Evolutionary conservation across 2,888 invertebrate species (phyloP), one percentile per base, ranked within the genome.

Genomic region (Xylocampa areola): DNA sequence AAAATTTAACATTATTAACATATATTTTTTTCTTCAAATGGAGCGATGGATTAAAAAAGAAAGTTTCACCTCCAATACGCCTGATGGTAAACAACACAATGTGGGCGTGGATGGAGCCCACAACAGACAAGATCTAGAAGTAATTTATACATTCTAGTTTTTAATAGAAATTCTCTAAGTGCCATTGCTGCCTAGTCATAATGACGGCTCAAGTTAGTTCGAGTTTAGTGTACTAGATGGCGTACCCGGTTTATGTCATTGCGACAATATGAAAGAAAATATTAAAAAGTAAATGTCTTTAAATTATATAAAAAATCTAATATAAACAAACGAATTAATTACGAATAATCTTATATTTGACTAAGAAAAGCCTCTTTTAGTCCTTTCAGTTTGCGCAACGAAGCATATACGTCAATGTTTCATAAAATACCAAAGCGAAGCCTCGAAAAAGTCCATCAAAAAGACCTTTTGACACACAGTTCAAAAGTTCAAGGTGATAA

Each of bases 401-500:
- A 52, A 62, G 39, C 39, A 41, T 32, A 55, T 17, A 44, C 16
- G 0, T 71, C 43, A 37, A 51, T 47, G 14, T 43, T 10, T 30
- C 23, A 33, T 43, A 6, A 17, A 32, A 29, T 39, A 37, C 41
- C 48, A 29, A 45, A 37, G 25, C 7, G 10, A 23, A 40, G 21
- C n/a, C 44, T 25, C 36, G 16, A 53, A 49, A 51, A 52, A 40
- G 10, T 57, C 47, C 49, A 51, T 66, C 40, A 36, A 57, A 49
- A 64, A 53, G 29, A 64, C 61, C 71, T 62, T 76, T 58, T 62
- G 61, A 62, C 53, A 54, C 39, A 63, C 64, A 66, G 68, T 63
- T 61, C 69, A 67, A 70, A 76, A 76, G 81, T 82, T 87, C 85
- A 86, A 84, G 84, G 83, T 76, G 52, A 78, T 43, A 59, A 66